Conservation (phyloP, 2,888 invertebrate genomes). For the Alentia gelatinosa region DNA sequence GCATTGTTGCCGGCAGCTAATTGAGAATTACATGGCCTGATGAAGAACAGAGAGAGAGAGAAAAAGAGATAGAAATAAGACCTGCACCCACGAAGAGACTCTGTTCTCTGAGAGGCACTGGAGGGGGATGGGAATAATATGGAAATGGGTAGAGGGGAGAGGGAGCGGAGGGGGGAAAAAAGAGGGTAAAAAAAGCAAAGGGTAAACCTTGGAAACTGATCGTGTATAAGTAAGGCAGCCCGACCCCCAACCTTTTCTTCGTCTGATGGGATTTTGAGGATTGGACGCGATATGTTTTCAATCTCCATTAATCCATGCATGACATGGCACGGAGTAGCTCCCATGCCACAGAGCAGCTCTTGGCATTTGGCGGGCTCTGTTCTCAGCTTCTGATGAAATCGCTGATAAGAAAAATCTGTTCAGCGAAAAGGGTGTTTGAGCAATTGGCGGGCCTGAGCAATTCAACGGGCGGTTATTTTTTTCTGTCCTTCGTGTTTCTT, state of each 20-base stretch:
- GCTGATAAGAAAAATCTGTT: neutral
- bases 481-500: neutral
- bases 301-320: neutral
- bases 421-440: neutral
- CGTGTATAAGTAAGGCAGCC: no score
- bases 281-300: neutral
- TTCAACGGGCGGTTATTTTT: neutral
- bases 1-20: neutral
- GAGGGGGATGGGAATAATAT: no score
- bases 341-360: neutral
- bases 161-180: no score
- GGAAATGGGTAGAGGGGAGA: no score
- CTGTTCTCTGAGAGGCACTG: no score
- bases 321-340: neutral
- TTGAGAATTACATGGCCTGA: constrained; percentile 35
- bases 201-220: no score
- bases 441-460: neutral
- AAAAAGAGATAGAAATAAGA: neutral
- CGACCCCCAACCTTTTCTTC: no score
- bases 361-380: neutral
- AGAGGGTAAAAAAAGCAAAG: no score
- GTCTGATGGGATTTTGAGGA: neutral
- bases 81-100: no score
- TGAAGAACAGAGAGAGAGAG: constrained; percentile 5
- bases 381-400: neutral